Percentiles rank a stretch among this genome's conserved stretches.
phyloP scores from a whole-genome alignment of 2,113 vertebrate genomes.

The Saccopteryx bilineata region DNA sequence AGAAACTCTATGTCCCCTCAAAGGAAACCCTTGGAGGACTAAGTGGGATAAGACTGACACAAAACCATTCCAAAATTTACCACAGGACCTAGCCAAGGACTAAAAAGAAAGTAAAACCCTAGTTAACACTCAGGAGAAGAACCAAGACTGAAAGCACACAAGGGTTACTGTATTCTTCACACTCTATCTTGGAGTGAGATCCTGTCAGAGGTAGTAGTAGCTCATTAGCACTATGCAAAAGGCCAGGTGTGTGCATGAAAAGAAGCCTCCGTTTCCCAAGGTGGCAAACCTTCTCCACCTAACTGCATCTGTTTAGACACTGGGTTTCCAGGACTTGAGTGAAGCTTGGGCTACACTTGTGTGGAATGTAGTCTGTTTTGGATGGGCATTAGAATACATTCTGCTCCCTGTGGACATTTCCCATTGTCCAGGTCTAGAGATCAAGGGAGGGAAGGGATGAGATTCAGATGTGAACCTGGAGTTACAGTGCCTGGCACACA shows the following conservation, averaged over 20 bases:
- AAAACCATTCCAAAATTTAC: background rate
- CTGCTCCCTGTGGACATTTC: background rate
- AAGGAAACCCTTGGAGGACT: background rate
- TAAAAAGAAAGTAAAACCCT: background rate
- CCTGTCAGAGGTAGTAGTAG: background rate
- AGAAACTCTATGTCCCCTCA: background rate
- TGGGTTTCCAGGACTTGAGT: background rate
- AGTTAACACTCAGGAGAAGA: background rate
- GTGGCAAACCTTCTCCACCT: background rate
- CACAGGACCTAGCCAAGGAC: background rate
- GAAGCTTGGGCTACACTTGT: background rate
- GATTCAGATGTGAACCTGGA: background rate
- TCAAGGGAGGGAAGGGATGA: background rate
- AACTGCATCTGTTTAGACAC: background rate
- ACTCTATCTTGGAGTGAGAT: background rate
- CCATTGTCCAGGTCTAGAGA: background rate
- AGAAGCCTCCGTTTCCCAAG: background rate
- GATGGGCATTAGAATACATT: background rate
- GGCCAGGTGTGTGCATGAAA: background rate
- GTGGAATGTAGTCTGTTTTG: background rate
- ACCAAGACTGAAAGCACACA: background rate
- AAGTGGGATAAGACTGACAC: background rate
- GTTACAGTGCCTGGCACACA: background rate
- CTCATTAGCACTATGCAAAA: background rate
- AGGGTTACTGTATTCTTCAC: background rate